Conservation (phyloP, 2,888 invertebrate species). For the Drosophila trichaetosa region DNA sequence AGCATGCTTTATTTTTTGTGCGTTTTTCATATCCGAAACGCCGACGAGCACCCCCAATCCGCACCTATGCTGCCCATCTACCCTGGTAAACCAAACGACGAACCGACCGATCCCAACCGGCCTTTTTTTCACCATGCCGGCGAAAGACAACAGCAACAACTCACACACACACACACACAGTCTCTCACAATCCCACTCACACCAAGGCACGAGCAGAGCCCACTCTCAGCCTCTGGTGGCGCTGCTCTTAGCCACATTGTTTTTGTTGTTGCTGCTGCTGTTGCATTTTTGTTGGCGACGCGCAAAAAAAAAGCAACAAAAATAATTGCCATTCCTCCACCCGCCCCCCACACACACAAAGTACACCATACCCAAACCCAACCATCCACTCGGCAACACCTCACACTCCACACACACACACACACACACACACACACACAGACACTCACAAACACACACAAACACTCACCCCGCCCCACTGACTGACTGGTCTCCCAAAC, state of each 20-base stretch:
- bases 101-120: constrained; percentile 69
- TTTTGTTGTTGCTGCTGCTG: constrained; percentile 48
- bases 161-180: constrained; percentile 15
- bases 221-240: constrained; percentile 32
- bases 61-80: constrained; percentile 8
- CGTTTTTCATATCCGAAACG: constrained; percentile 83
- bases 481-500: constrained; percentile 50
- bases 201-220: constrained; percentile 4
- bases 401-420: constrained; percentile 24
- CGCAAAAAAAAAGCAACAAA: constrained; percentile 75
- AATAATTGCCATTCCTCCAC: constrained; percentile 67
- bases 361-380: constrained; percentile 12
- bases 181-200: constrained; percentile 20
- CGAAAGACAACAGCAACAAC: constrained; percentile 71
- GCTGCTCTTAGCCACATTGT: constrained; percentile 36
- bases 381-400: constrained; percentile 31
- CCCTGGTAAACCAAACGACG: constrained; percentile 33
- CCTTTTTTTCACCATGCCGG: constrained; percentile 76
- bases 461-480: constrained; percentile 22
- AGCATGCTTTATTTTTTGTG: constrained; percentile 74
- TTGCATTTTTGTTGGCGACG: constrained; percentile 63
- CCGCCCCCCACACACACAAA: constrained; percentile 1
- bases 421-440: background rate
- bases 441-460: constrained; percentile 15
- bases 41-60: constrained; percentile 64